Evolutionary conservation across 2,797 vertebrate genomes (phyloP).

Genomic region (Amphiprion clarkii): DNA sequence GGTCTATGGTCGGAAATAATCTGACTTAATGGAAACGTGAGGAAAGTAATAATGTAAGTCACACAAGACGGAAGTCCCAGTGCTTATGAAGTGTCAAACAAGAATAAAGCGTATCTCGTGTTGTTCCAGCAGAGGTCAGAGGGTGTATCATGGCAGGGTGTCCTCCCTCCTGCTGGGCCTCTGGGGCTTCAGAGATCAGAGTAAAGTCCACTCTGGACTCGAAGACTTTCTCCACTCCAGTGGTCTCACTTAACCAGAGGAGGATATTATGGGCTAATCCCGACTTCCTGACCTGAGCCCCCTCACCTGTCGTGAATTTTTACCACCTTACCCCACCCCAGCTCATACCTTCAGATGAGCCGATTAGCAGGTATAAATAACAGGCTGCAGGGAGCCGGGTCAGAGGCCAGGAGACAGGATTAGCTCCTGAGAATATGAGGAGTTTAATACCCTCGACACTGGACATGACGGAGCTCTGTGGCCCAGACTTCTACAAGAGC

Average conservation of each 20-base stretch:
- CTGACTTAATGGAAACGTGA: too few relatives aligned
- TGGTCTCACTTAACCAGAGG: constrained; percentile 36
- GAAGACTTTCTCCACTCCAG: neutral
- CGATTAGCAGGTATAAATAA: constrained; percentile 76
- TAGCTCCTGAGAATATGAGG: constrained; percentile 40
- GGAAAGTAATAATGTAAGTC: too few relatives aligned
- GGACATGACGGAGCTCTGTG: neutral
- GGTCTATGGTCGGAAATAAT: too few relatives aligned
- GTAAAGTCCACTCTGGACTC: too few relatives aligned
- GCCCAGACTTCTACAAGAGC: too few relatives aligned
- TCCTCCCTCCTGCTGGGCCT: too few relatives aligned
- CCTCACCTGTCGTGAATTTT: neutral
- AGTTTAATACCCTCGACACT: constrained; percentile 21
- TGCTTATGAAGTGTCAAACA: too few relatives aligned
- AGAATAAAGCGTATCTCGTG: too few relatives aligned
- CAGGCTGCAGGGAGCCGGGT: constrained; percentile 21
- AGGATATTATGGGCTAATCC: constrained; percentile 50
- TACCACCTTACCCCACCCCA: neutral
- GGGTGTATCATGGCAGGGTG: too few relatives aligned
- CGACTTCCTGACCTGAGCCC: constrained; percentile 24
- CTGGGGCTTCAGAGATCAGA: too few relatives aligned
- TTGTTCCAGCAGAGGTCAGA: too few relatives aligned
- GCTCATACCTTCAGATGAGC: constrained; percentile 46
- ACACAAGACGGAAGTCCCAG: too few relatives aligned
- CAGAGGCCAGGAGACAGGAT: constrained; percentile 38